Evolutionary conservation across 2,797 vertebrate genomes (phyloP), one percentile per base, ranked within the genome.

Genomic region (Takifugu rubripes): DNA sequence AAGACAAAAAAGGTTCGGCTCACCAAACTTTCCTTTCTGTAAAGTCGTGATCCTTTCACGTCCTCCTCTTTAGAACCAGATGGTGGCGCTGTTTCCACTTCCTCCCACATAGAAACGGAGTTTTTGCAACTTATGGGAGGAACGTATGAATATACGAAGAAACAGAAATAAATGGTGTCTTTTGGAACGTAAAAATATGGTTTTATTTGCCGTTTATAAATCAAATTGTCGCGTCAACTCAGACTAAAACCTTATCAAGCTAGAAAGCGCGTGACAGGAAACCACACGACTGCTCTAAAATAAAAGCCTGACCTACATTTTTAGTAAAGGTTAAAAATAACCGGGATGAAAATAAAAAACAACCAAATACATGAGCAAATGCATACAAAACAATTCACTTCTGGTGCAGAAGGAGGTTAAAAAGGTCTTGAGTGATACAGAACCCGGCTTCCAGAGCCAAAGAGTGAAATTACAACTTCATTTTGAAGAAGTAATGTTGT

Each of bases 51-150:
- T 70, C 58, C 53, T 58, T 44, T 64, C 16, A 45, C 6, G n/a
- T 3, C 7, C 6, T 8, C 25, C 14, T 16, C 36, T 17, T 3
- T 17, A 2, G 47, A 36, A 53, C 79, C 83, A 40, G 75, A 58
- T 55, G 79, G 77, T 60, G 84, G 76, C 78, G 59, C 72, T 48
- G 54, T 62, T 60, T 68, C 70, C 64, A 56, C 74, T 24, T 48
- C 25, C 36, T 40, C 36, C 14, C 10, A 14, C 36, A 4, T 14
- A 14, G 14, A 40, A 40, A 33, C 31, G 31, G 8, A 33, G 31
- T 33, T 33, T 33, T 33, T 33, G 33, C 9, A 40, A 1, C 36
- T 40, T 40, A 3, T 14, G 1, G 12, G 3, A 40, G 11, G 3
- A 40, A 40, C 12, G 7, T 33, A 33, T 2, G 12, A 10, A 14